Conservation (phyloP, 2,113 vertebrate species). For the Regulus satrapa region DNA sequence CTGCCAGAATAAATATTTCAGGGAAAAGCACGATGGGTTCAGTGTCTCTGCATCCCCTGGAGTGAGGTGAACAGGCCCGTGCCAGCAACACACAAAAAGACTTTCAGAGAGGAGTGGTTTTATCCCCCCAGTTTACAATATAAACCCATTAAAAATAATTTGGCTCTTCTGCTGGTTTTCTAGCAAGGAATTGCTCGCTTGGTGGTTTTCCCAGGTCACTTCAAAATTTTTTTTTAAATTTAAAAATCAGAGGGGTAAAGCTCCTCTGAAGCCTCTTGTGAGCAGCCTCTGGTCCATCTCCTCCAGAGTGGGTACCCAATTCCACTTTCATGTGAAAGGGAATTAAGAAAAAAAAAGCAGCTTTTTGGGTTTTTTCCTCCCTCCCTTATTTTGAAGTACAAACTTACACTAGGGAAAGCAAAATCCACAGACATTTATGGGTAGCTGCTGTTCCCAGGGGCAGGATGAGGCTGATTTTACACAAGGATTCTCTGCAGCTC, state of each 20-base stretch:
- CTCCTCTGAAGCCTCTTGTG: background rate
- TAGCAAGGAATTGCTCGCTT: background rate
- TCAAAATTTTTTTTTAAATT: too few relatives aligned
- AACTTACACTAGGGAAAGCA: background rate
- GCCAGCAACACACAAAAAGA: background rate
- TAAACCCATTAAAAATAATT: background rate
- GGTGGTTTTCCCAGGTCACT: background rate
- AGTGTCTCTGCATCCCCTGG: background rate
- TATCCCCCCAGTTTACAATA: background rate
- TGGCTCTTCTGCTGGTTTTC: background rate
- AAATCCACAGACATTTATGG: background rate
- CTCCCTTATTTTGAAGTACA: background rate
- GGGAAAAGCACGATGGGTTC: background rate
- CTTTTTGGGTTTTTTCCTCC: background rate
- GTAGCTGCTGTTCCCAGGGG: background rate
- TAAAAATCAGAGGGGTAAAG: background rate
- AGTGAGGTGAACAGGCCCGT: background rate
- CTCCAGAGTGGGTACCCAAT: background rate
- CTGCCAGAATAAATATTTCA: slow-evolving; percentile 1
- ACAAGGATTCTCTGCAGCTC: background rate
- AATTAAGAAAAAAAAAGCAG: background rate
- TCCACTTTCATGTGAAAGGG: accelerated
- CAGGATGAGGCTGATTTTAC: background rate
- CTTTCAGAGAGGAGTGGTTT: background rate
- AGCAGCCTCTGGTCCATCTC: background rate